A percentile compares a stretch with the other conserved stretches of the same genome.
These are phyloP conservation scores for Calycopis cecrops DNA, from an alignment of 1,140 invertebrate species.

Conservation along the genomic window DNA sequence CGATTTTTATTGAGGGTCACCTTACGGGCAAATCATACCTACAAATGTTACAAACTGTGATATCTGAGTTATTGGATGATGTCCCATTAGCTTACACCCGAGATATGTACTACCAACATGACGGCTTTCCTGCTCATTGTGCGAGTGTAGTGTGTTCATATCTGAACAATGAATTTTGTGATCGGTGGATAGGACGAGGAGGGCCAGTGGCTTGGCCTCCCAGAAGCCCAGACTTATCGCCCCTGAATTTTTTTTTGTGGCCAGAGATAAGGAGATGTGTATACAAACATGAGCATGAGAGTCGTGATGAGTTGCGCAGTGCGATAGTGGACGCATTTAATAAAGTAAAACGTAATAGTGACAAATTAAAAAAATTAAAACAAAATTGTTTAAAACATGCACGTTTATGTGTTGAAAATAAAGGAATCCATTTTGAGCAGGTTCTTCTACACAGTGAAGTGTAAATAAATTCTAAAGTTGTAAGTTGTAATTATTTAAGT, in stretches of 20 bases:
- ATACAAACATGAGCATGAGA: background rate
- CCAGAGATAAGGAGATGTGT: background rate
- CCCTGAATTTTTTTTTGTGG: background rate
- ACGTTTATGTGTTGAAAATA: no score
- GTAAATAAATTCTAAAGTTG: no score
- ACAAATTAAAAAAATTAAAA: background rate
- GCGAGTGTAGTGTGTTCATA: background rate
- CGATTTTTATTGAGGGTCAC: background rate
- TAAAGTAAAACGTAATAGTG: background rate
- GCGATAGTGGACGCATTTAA: background rate
- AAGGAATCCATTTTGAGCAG: no score
- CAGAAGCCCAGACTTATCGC: background rate
- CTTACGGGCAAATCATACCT: background rate
- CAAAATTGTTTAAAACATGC: no score
- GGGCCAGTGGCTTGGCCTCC: background rate
- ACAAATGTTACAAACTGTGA: background rate
- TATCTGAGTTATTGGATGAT: background rate
- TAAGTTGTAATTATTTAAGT: no score
- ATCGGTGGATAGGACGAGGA: background rate
- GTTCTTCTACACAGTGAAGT: no score
- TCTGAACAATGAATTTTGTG: slow-evolving; percentile 3
- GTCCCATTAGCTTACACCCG: background rate
- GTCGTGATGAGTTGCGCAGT: background rate
- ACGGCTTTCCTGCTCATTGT: no score
- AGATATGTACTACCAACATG: background rate